Evolutionary conservation across 2,888 invertebrate genomes (phyloP).

Genomic region (Cactoblastis cactorum): DNA sequence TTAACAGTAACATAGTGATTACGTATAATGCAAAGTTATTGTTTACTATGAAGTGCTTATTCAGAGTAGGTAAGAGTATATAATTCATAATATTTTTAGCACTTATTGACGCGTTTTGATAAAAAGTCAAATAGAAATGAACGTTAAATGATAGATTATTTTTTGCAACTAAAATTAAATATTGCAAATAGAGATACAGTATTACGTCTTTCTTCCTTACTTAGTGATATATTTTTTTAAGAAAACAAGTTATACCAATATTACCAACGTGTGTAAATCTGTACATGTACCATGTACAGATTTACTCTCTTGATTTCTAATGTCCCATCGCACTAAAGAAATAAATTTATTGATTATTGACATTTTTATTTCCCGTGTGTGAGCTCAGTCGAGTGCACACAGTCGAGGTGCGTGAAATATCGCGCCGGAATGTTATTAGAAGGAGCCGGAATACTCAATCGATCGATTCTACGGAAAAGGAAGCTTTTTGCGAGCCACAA

Average conservation of each 20-base stretch:
- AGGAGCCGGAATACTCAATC: slow-evolving; percentile 54
- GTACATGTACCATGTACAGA: too few relatives aligned
- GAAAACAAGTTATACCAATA: too few relatives aligned
- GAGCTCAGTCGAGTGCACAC: slow-evolving; percentile 21
- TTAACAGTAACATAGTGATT: not conserved
- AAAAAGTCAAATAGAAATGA: too few relatives aligned
- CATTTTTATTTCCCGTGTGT: slow-evolving; percentile 8
- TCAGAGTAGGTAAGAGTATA: too few relatives aligned
- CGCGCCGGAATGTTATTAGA: slow-evolving; percentile 70
- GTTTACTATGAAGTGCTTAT: not conserved
- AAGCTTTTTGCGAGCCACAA: slow-evolving; percentile 38
- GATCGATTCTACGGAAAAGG: slow-evolving; percentile 53
- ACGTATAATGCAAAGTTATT: not conserved
- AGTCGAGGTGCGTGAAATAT: slow-evolving; percentile 54
- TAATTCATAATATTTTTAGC: too few relatives aligned
- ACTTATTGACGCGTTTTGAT: too few relatives aligned
- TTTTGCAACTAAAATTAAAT: too few relatives aligned
- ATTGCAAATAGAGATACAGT: too few relatives aligned
- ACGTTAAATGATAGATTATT: too few relatives aligned
- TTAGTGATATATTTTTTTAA: too few relatives aligned
- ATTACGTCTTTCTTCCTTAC: too few relatives aligned
- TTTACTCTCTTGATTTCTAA: not conserved
- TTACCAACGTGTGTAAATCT: too few relatives aligned
- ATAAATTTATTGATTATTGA: not conserved
- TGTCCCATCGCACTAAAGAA: not conserved